phyloP scores from a whole-genome alignment of 2,797 vertebrate genomes.

The Dendrocincla fuliginosa region DNA sequence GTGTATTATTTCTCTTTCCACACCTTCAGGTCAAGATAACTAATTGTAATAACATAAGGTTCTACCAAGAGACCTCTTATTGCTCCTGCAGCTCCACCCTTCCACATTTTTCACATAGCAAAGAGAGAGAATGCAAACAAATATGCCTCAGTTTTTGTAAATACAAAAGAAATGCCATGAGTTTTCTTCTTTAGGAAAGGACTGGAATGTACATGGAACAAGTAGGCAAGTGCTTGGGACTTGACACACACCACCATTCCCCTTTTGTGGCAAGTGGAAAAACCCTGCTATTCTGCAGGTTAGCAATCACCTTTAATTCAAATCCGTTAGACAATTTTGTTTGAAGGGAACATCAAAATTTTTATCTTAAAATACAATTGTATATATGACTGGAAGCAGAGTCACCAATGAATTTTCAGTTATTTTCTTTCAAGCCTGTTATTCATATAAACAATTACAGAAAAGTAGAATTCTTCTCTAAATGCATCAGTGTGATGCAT shows the following conservation, averaged over 20 bases:
- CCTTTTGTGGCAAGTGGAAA: background rate
- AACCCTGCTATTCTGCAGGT: background rate
- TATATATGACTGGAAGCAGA: background rate
- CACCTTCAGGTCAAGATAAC: background rate
- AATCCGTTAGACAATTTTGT: background rate
- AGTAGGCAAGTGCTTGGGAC: background rate
- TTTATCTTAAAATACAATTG: background rate
- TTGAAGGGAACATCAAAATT: background rate
- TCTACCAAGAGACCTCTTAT: background rate
- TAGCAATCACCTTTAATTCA: background rate
- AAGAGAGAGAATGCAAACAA: background rate
- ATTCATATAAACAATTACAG: background rate
- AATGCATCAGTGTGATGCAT: background rate
- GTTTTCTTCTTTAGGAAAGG: background rate
- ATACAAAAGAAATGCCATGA: background rate
- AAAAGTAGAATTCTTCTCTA: slow-evolving; percentile 51
- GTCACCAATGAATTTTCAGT: background rate
- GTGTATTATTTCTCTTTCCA: background rate
- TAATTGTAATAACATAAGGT: background rate
- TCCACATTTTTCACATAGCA: background rate
- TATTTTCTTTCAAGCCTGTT: slow-evolving; percentile 20
- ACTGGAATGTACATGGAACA: background rate
- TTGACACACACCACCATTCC: accelerated
- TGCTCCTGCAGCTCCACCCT: background rate
- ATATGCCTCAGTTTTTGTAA: background rate